Conservation (phyloP, 2,888 invertebrate genomes). For the Venusia cambrica region DNA sequence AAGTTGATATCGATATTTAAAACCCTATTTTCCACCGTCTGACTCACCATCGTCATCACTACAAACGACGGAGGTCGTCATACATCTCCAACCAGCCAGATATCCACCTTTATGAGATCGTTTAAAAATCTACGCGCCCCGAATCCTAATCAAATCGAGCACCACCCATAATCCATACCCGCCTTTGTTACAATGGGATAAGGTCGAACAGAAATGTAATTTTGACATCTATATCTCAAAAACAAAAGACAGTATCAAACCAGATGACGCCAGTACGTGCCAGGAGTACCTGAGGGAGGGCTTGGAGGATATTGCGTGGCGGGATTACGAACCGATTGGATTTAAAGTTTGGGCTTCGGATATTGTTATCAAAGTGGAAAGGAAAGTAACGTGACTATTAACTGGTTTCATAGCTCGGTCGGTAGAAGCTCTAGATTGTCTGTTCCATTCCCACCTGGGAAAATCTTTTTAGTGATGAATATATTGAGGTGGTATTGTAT, state of each 20-base stretch:
- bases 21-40: neutral
- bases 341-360: conserved; percentile 38
- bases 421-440: too few relatives aligned
- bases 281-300: conserved; percentile 43
- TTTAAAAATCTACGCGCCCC: conserved; percentile 25
- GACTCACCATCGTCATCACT: conserved; percentile 1
- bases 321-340: conserved; percentile 59
- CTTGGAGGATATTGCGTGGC: conserved; percentile 44
- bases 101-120: conserved; percentile 26
- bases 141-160: conserved; percentile 24
- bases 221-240: conserved; percentile 32
- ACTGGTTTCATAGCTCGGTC: too few relatives aligned
- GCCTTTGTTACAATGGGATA: conserved; percentile 11
- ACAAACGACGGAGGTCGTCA: conserved; percentile 4
- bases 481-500: too few relatives aligned
- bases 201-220: conserved; percentile 13
- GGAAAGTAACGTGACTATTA: too few relatives aligned
- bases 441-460: too few relatives aligned
- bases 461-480: too few relatives aligned
- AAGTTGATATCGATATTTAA: too few relatives aligned
- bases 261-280: conserved; percentile 66
- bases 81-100: conserved; percentile 12
- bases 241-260: conserved; percentile 40
- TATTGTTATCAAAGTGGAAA: conserved; percentile 10
- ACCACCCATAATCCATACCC: neutral